These are phyloP conservation scores for Drosophila paracracens DNA, from an alignment of 2,888 invertebrate species.

Conservation along the genomic window DNA sequence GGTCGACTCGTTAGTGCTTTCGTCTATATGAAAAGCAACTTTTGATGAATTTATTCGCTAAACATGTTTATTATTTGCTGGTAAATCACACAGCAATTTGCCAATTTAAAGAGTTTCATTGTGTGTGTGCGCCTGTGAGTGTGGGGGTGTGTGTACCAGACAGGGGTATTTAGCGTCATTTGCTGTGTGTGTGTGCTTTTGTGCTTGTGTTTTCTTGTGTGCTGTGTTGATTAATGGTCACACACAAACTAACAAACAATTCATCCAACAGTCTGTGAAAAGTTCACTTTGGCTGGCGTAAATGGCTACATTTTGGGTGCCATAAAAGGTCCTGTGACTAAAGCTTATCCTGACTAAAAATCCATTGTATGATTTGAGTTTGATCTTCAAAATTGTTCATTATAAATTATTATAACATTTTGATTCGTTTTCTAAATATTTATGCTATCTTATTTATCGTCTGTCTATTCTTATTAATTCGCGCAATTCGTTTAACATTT, in stretches of 20 bases:
- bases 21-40: conserved; percentile 71
- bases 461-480: not conserved
- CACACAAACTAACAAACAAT: conserved; percentile 60
- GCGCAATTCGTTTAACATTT: conserved; percentile 3
- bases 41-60: conserved; percentile 81
- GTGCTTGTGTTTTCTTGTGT: conserved; percentile 46
- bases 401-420: not conserved
- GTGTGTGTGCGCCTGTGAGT: conserved; percentile 10
- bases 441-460: not conserved
- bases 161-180: conserved; percentile 42
- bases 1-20: conserved; percentile 66
- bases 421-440: not conserved
- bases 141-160: conserved; percentile 9
- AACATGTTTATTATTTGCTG: conserved; percentile 82
- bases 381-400: not conserved
- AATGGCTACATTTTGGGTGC: conserved; percentile 11
- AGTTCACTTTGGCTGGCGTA: conserved; percentile 26
- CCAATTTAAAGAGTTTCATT: conserved; percentile 71
- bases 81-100: conserved; percentile 81
- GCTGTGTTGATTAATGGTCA: conserved; percentile 74
- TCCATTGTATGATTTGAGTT: not conserved
- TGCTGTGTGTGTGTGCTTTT: conserved; percentile 20
- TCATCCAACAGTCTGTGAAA: conserved; percentile 52
- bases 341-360: not conserved
- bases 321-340: not conserved